Percentiles rank a stretch among this genome's conserved stretches.
These are phyloP conservation scores for Cephus nigrinus DNA, from an alignment of 2,888 invertebrate genomes.

Conservation along the genomic window DNA sequence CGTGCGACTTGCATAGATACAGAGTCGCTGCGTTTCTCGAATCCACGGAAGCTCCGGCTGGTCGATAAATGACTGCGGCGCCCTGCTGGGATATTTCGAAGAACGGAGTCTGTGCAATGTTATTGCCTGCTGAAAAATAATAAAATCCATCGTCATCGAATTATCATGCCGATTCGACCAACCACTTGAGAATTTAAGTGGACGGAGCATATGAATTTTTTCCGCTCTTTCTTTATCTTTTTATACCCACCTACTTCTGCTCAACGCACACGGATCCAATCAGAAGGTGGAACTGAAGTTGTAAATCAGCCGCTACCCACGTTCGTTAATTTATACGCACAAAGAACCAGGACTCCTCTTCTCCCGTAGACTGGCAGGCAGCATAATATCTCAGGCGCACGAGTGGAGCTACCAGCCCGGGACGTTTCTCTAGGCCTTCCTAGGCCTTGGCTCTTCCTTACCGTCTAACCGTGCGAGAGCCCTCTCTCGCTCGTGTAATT, in stretches of 20 bases:
- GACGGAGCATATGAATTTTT: background rate
- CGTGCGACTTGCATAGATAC: conserved; percentile 3
- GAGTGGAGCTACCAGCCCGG: background rate
- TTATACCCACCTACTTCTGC: background rate
- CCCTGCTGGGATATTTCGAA: background rate
- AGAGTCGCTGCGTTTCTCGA: conserved; percentile 11
- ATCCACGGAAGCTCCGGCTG: conserved; percentile 10
- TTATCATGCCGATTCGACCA: background rate
- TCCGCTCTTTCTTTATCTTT: background rate
- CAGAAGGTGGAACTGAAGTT: background rate
- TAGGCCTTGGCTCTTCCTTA: background rate
- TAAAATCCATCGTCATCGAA: background rate
- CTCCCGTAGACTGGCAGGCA: background rate
- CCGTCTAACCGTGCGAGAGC: background rate
- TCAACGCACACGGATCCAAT: background rate
- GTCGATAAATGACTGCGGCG: conserved; percentile 11
- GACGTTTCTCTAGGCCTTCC: background rate
- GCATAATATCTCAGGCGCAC: background rate
- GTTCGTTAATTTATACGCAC: background rate
- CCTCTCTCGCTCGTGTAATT: background rate
- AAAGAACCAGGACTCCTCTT: background rate
- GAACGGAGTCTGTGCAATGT: background rate
- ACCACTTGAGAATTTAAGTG: background rate
- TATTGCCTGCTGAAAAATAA: background rate
- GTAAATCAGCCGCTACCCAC: conserved; percentile 2